Percentiles rank a stretch among this genome's conserved stretches.
These are phyloP conservation scores for Neogale vison DNA, from an alignment of 2,113 vertebrate species.

Conservation along the genomic window DNA sequence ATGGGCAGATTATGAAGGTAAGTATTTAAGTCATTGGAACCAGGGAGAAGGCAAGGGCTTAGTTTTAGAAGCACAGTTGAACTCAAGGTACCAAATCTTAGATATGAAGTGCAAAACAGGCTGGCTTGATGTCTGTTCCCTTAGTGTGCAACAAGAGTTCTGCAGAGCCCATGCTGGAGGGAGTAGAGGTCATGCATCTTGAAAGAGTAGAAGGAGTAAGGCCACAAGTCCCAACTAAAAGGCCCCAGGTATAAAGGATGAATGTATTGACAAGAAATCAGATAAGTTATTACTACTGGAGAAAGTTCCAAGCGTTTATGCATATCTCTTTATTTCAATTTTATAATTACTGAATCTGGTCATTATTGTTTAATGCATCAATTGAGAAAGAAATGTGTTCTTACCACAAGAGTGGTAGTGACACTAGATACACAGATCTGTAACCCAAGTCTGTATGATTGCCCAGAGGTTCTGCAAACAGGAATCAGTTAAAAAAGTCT, in stretches of 20 bases:
- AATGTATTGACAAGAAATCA: not conserved
- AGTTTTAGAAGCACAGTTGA: not conserved
- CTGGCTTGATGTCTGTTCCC: not conserved
- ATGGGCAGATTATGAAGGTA: not conserved
- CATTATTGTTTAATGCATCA: not conserved
- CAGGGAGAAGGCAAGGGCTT: not conserved
- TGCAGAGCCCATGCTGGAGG: not conserved
- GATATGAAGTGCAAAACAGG: not conserved
- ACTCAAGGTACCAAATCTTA: not conserved
- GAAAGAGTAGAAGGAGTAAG: not conserved
- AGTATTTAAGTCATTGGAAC: not conserved
- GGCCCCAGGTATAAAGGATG: not conserved
- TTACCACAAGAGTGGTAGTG: not conserved
- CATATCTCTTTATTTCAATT: not conserved
- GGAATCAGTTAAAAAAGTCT: not conserved
- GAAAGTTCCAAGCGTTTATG: not conserved
- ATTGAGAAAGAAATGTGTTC: slow-evolving; percentile 28
- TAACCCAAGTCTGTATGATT: not conserved
- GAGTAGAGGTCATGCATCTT: not conserved
- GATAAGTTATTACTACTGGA: not conserved
- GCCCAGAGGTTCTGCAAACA: not conserved
- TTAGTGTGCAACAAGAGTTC: not conserved
- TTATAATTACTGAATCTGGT: not conserved
- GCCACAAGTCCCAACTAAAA: not conserved
- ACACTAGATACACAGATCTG: slow-evolving; percentile 6